Evolutionary conservation across 2,113 vertebrate species (phyloP), one percentile per base, ranked within the genome.

Genomic region (Plecturocebus donacophilus): DNA sequence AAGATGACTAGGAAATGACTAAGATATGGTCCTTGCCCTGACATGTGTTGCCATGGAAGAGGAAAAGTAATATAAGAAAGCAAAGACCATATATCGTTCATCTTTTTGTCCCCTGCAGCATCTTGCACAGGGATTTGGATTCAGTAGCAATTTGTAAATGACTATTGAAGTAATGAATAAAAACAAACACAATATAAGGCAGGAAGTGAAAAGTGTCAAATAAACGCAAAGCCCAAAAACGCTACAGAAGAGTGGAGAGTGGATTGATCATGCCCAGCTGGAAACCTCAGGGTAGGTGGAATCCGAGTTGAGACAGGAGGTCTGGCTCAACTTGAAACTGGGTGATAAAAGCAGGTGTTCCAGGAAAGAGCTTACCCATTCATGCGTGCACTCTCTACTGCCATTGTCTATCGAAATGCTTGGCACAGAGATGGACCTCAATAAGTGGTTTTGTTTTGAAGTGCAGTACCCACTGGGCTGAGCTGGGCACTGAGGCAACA

Each of bases 1-100:
- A 88, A 88, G 40, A 92, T 42, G 73, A 77, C 45, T 95, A 90
- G 66, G 75, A 97, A 96, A 95, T 91, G 89, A 95, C 21, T 54
- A 92, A 85, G 76, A 77, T 87, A 66, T 7, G 27, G 70, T 38
- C 49, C 80, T 66, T 95, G 85, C 64, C 71, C 75, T 96, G 91
- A 91, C 75, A 71, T 77, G 66, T 35, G n/a, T 19, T 83, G n/a
- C 71, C 21, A 3, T n/a, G 77, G 66, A 66, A 77, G 1, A 85
- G 84, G 56, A 95, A 45, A 93, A 80, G 90, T 47, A 84, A 70
- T 27, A 38, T 49, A 81, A 30, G 75, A 95, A 89, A 58, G 54
- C 54, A 16, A 95, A 45, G 83, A 42, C 35, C 5, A 3, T 17
- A 52, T 49, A 66, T 21, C 35, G 45, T 73, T 93, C 91, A 73